Evolutionary conservation across 2,113 vertebrate genomes (phyloP), one percentile per base, ranked within the genome.

Genomic region (Serilophus lunatus): DNA sequence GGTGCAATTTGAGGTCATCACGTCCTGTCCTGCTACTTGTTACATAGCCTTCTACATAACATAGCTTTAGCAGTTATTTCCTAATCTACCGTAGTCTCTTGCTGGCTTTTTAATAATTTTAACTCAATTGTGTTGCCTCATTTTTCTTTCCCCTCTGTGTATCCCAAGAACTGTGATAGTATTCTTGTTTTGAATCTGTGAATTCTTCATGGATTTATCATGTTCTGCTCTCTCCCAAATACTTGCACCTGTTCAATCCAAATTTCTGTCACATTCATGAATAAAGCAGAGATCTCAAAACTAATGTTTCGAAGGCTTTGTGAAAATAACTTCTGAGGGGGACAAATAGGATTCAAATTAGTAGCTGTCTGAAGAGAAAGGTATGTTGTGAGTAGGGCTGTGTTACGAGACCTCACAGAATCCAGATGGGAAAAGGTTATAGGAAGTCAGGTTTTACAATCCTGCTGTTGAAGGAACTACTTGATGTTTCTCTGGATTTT

Each of bases 311-410:
- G 51, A 56, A 92, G 45, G 8, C 36, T 88, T 82, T 86, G 59
- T 74, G 82, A 86, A 90, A 92, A 53, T 61, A 44, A 53, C 19
- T 82, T 91, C 49, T 45, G 78, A 85, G 25, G 13, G 45, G 9
- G 31, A 65, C 50, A 93, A 94, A 66, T 66, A 25, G 35, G 35
- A 60, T 66, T 91, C 29, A 36, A 18, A 16, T 92, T 83, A 50
- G 26, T 74, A 53, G 19, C 35, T 66, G 4, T 54, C 50, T 81
- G 70, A 71, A 66, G 19, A 64, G 64, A 71, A 78, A 71, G 36
- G 22, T 76, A 28, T 11, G 7, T 12, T 22, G 15, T 44, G 40
- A 54, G 12, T 79, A 61, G 49, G 60, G 18, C 35, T 3, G 1
- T 60, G 13, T 78, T 79, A 60, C 0, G 0, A 85, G 74, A 36